Base-by-base conservation (phyloP, 2,888 invertebrate species). In the Agrilus biguttatus region DNA sequence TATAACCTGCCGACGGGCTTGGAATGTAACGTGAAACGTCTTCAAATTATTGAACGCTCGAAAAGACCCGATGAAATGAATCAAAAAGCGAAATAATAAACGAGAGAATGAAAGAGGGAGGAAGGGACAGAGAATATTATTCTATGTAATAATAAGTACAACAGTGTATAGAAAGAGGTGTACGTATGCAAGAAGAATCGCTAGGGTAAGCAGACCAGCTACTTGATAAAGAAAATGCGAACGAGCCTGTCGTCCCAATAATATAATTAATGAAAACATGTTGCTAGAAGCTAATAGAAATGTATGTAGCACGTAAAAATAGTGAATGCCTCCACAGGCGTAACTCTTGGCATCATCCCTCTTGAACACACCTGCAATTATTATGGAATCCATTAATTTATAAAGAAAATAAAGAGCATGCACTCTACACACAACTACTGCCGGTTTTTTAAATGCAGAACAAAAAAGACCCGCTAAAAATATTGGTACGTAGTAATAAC, bases 131-230 rank as follows among this genome's bases (percentile, higher is more conserved):
- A 44, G 41, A 44, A 47, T 47, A 51, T 47, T 38, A 28, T 36
- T 33, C 33, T 12, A 36, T 32, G 39, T 36, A 41, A 37, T 41
- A 33, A 44, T 43, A 40, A 46, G 40, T 42, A 55, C 54, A 55
- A 56, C 56, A 59, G 59, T 59, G 59, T 59, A 59, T 54, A 56
- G 53, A 59, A 58, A 55, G 58, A 61, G 59, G 58, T 56, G 53
- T 56, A 55, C 56, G 58, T 54, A 55, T 56, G 50, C 54, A 55
- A 55, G 53, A 53, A 43, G 45, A 44, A 45, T 44, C 48, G 45
- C 47, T 47, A 47, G 50, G 56, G 57, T 57, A 64, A 67, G 65
- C 66, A 66, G 66, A 65, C 66, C 67, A 64, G 66, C 65, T 66
- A 66, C 63, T 65, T 63, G 59, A 57, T 59, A 57, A 51, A 51